Percentiles rank a stretch among this genome's conserved stretches.
Evolutionary conservation across 2,113 vertebrate genomes (phyloP).

Genomic region (Colaptes auratus): DNA sequence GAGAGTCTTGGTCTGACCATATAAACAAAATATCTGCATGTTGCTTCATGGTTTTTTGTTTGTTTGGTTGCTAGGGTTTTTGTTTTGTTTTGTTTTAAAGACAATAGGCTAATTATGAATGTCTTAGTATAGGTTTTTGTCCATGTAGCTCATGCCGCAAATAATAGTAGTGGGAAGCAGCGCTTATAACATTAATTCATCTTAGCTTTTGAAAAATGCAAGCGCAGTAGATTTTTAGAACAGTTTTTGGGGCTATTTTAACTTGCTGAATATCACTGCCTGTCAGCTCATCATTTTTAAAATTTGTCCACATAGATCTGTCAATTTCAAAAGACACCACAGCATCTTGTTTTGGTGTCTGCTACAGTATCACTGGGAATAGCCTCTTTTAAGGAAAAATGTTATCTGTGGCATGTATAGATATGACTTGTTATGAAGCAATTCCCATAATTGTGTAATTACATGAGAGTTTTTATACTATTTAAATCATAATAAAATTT

Average conservation of each 20-base stretch:
- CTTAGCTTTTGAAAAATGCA: neutral
- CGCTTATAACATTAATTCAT: neutral
- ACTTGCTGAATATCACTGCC: neutral
- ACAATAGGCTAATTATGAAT: neutral
- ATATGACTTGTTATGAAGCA: neutral
- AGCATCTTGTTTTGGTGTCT: neutral
- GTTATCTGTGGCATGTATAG: neutral
- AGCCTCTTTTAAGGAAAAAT: neutral
- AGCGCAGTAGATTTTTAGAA: neutral
- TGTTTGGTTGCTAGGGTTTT: too few species aligned
- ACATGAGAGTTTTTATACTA: neutral
- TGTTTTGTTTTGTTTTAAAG: neutral
- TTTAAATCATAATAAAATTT: neutral
- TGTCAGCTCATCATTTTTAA: neutral
- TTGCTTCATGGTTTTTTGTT: neutral
- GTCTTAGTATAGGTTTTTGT: neutral
- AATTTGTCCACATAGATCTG: neutral
- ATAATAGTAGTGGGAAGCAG: neutral
- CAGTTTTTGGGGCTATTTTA: neutral
- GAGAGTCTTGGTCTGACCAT: neutral
- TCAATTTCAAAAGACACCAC: neutral
- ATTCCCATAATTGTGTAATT: neutral
- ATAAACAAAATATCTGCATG: neutral
- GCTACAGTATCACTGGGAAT: neutral
- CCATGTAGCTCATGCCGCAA: neutral